A percentile compares a stretch with the other conserved stretches of the same genome.
Conservation (phyloP, 2,797 vertebrate species). For the Alosa sapidissima region DNA sequence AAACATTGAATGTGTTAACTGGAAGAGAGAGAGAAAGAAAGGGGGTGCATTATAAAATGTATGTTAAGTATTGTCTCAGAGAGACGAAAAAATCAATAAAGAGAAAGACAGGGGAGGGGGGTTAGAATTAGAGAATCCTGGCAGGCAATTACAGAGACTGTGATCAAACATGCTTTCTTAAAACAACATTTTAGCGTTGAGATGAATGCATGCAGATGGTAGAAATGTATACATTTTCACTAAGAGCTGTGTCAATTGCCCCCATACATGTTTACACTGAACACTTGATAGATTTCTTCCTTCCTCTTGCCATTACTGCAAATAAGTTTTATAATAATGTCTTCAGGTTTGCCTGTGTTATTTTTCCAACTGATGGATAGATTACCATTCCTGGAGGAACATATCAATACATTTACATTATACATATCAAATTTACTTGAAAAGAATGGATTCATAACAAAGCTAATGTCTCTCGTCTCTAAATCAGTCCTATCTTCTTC, state of each 20-base stretch:
- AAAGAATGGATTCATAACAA: too few relatives aligned
- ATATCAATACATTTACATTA: too few relatives aligned
- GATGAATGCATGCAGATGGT: not conserved
- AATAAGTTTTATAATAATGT: not conserved
- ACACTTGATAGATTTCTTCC: not conserved
- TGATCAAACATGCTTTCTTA: not conserved
- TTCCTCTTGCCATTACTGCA: not conserved
- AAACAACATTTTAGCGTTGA: not conserved
- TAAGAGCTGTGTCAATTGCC: not conserved
- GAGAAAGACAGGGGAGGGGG: not conserved
- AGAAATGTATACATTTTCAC: too few relatives aligned
- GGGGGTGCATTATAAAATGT: not conserved
- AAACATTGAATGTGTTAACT: not conserved
- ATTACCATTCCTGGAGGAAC: not conserved
- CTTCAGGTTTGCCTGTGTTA: not conserved
- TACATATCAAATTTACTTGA: too few relatives aligned
- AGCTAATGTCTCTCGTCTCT: too few relatives aligned
- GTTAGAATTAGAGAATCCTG: not conserved
- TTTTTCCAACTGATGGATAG: not conserved
- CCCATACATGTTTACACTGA: not conserved
- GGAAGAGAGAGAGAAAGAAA: not conserved
- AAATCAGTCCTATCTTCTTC: too few relatives aligned
- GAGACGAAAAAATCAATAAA: not conserved
- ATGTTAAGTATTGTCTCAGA: not conserved
- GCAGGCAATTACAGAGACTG: not conserved